phyloP scores from a whole-genome alignment of 1,140 invertebrate species.

The Condylostylus longicornis region DNA sequence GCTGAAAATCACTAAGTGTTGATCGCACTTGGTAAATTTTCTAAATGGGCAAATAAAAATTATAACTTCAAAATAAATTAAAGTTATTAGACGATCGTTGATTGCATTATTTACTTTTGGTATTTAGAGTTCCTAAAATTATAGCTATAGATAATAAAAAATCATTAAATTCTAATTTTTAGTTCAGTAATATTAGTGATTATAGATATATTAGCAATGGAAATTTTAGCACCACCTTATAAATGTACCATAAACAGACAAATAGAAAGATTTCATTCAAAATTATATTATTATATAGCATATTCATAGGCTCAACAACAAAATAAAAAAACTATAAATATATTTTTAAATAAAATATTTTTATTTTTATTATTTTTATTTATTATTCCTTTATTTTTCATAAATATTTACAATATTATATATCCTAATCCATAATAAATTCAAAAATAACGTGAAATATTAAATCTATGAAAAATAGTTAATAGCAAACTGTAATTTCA shows the following conservation, averaged over 20 bases:
- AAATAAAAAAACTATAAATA: too few relatives aligned
- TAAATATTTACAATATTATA: too few relatives aligned
- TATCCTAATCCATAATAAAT: too few relatives aligned
- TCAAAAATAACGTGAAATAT: too few relatives aligned
- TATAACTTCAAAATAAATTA: neutral
- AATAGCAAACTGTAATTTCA: too few relatives aligned
- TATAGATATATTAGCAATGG: neutral
- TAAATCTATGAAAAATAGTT: too few relatives aligned
- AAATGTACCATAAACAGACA: neutral
- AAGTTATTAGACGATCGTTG: neutral
- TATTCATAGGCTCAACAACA: too few relatives aligned
- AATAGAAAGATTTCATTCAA: conserved; percentile 1
- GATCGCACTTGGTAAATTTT: neutral
- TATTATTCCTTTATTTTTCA: too few relatives aligned
- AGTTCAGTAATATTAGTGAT: neutral
- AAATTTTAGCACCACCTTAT: conserved; percentile 3
- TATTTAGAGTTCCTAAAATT: neutral
- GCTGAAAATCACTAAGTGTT: neutral
- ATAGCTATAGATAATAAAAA: conserved; percentile 1
- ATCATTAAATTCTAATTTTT: conserved; percentile 1
- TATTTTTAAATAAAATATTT: too few relatives aligned
- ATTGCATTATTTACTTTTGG: neutral
- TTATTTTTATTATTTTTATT: too few relatives aligned
- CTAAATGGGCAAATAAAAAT: neutral
- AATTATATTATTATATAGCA: neutral